A percentile compares a stretch with the other conserved stretches of the same genome.
phyloP scores from a whole-genome alignment of 2,113 vertebrate species.

The Amphiprion ocellaris region DNA sequence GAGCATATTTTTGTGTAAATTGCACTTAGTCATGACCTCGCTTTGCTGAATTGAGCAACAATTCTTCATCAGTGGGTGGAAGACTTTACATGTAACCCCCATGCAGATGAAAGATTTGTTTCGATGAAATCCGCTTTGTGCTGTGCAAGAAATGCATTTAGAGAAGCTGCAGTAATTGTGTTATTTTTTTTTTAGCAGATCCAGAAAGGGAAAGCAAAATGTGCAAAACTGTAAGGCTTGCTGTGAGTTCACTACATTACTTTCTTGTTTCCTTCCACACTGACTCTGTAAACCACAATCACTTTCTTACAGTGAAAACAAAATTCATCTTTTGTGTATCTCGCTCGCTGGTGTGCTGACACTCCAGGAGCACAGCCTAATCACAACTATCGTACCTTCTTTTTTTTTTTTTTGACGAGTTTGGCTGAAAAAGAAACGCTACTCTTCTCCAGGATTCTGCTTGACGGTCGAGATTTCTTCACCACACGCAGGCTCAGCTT shows the following conservation, averaged over 20 bases:
- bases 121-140: constrained; percentile 38
- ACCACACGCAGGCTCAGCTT: constrained; percentile 12
- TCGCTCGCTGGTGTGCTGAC: not conserved
- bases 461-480: constrained; percentile 4
- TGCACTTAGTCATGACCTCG: constrained; percentile 20
- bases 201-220: constrained; percentile 1
- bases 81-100: not conserved
- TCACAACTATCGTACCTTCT: constrained; percentile 17
- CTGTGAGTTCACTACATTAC: not conserved
- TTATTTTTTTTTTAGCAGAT: constrained; percentile 25
- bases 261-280: not conserved
- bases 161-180: constrained; percentile 37
- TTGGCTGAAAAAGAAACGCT: constrained; percentile 1
- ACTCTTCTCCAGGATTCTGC: constrained; percentile 3
- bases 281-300: not conserved
- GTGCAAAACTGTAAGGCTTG: not conserved
- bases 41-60: constrained; percentile 37
- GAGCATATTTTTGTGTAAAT: constrained; percentile 24
- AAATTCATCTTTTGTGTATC: constrained; percentile 11
- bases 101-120: constrained; percentile 50
- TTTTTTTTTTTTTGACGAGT: constrained; percentile 5
- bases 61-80: constrained; percentile 13
- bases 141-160: not conserved
- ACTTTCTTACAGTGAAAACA: constrained; percentile 2
- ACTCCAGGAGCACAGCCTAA: constrained; percentile 11